Evolutionary conservation across 1,140 invertebrate genomes (phyloP).

Genomic region (Zaprionus nigranus): DNA sequence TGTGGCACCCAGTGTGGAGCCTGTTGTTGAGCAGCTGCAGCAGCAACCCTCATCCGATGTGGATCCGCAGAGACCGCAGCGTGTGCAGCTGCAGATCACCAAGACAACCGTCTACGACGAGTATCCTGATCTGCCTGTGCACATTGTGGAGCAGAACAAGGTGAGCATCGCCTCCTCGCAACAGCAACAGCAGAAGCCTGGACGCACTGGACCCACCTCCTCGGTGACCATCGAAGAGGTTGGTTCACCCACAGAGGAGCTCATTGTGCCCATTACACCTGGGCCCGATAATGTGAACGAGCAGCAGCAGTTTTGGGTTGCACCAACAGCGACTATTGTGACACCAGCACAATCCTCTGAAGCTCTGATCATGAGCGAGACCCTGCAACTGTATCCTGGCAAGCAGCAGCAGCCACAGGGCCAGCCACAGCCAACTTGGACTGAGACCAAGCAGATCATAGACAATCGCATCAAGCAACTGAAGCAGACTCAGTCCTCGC

Average conservation of each 20-base stretch:
- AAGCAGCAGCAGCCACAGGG: conserved; percentile 8
- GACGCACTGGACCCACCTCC: conserved; percentile 63
- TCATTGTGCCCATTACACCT: conserved; percentile 84
- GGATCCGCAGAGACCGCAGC: conserved; percentile 38
- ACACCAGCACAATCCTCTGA: conserved; percentile 56
- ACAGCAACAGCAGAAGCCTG: conserved; percentile 65
- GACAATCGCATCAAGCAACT: conserved; percentile 71
- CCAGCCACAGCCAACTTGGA: conserved; percentile 34
- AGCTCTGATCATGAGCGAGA: conserved; percentile 69
- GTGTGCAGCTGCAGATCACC: conserved; percentile 77
- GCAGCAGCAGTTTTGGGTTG: conserved; percentile 66
- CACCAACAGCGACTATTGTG: conserved; percentile 42
- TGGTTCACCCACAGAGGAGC: conserved; percentile 80
- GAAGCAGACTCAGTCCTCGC: conserved; percentile 57
- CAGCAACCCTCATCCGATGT: background rate
- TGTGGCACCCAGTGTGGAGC: conserved; percentile 39
- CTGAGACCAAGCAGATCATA: conserved; percentile 69
- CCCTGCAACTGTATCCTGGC: conserved; percentile 72
- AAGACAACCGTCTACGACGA: conserved; percentile 79
- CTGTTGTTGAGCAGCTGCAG: background rate
- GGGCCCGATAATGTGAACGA: conserved; percentile 66
- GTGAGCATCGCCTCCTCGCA: conserved; percentile 69
- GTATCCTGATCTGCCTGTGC: conserved; percentile 71
- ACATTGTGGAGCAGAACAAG: conserved; percentile 77
- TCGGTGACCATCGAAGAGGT: conserved; percentile 86